These are phyloP conservation scores for Scleropages formosus DNA, from an alignment of 2,797 vertebrate genomes.

Conservation along the genomic window DNA sequence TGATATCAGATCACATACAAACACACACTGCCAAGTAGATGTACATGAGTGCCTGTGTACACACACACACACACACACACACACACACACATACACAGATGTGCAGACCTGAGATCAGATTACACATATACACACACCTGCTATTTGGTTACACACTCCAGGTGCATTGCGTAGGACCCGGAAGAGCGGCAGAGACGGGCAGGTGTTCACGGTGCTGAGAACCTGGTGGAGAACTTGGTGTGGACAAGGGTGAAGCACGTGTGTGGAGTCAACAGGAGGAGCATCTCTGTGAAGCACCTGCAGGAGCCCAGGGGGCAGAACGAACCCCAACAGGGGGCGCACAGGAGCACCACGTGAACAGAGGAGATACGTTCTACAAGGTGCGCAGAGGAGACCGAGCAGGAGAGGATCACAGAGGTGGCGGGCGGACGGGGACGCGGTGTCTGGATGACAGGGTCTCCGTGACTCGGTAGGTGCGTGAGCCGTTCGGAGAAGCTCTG, in stretches of 20 bases:
- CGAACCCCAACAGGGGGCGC: too few species aligned
- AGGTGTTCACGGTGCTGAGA: background rate
- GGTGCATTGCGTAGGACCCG: background rate
- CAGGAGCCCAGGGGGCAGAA: background rate
- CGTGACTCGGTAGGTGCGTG: too few species aligned
- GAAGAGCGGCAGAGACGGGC: background rate
- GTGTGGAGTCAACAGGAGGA: background rate
- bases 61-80: conserved; percentile 31
- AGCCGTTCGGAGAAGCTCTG: too few species aligned
- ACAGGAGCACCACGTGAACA: too few species aligned
- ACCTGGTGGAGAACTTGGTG: too few species aligned
- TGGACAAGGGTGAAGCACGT: too few species aligned
- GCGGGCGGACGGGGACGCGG: too few species aligned
- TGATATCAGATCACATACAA: conserved; percentile 17
- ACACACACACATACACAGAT: conserved; percentile 40
- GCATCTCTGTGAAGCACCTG: background rate
- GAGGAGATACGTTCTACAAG: too few species aligned
- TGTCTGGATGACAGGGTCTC: too few species aligned
- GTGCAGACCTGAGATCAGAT: conserved; percentile 28
- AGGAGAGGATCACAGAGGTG: too few species aligned
- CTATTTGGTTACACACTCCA: background rate
- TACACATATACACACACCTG: conserved; percentile 2
- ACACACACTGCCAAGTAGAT: conserved; percentile 18
- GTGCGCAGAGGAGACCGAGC: too few species aligned
- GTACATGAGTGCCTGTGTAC: conserved; percentile 10